phyloP scores from a whole-genome alignment of 2,888 invertebrate genomes.

The Eilema depressum region DNA sequence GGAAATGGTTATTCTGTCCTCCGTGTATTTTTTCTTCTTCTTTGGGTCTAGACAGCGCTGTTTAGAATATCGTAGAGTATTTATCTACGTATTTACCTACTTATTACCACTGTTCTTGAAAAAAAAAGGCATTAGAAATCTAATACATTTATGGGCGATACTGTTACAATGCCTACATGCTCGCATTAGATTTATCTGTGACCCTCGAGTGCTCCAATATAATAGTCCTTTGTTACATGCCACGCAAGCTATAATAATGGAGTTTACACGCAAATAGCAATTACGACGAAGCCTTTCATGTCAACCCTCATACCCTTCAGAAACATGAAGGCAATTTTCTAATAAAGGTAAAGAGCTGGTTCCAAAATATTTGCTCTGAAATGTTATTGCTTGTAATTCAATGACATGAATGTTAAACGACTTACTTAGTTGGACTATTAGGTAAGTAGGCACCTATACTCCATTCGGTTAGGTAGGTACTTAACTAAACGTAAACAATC shows the following conservation, averaged over 20 bases:
- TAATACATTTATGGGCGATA: constrained; percentile 42
- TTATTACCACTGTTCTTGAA: neutral
- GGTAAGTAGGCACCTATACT: neutral
- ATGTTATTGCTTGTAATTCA: constrained; percentile 42
- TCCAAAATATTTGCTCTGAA: constrained; percentile 55
- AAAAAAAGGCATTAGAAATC: constrained; percentile 7
- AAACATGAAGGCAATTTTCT: constrained; percentile 68
- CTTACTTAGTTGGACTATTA: neutral
- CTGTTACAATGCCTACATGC: constrained; percentile 43
- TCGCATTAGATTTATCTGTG: constrained; percentile 41
- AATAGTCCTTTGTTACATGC: constrained; percentile 61
- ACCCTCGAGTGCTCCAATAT: constrained; percentile 46
- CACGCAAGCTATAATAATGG: constrained; percentile 62
- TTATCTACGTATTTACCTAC: no score
- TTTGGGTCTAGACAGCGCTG: no score
- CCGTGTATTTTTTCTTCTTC: no score
- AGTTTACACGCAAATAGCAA: constrained; percentile 72
- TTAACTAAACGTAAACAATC: no score
- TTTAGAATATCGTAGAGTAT: no score
- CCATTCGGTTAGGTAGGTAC: no score
- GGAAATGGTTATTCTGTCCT: no score
- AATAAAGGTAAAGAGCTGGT: constrained; percentile 63
- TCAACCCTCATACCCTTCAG: constrained; percentile 65
- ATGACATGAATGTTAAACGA: constrained; percentile 2
- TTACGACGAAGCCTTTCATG: constrained; percentile 68